These are phyloP conservation scores for Chromis chromis DNA, from an alignment of 2,797 vertebrate genomes.

Conservation along the genomic window DNA sequence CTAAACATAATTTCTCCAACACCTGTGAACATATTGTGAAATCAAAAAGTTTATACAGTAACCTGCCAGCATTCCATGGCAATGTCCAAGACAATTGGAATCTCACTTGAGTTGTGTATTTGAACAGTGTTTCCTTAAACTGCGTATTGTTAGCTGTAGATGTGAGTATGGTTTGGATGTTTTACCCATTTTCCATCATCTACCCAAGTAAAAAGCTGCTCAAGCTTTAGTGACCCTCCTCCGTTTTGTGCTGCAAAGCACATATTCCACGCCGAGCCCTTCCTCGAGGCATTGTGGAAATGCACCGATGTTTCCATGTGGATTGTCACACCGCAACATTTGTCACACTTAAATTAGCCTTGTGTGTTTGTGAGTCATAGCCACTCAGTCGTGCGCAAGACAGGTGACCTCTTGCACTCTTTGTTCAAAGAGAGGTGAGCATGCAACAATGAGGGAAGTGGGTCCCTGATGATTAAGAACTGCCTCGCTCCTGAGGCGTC, in stretches of 20 bases:
- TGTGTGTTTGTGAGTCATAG: conserved; percentile 42
- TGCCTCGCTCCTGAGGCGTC: conserved; percentile 73
- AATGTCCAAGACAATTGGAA: too few species aligned
- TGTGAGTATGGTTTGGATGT: background rate
- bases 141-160: background rate
- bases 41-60: too few species aligned
- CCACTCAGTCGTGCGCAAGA: conserved; percentile 27
- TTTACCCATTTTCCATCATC: background rate
- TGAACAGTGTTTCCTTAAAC: background rate
- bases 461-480: conserved; percentile 84
- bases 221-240: background rate
- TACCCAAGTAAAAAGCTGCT: background rate
- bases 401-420: conserved; percentile 39
- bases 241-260: conserved; percentile 1
- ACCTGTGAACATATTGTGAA: too few species aligned
- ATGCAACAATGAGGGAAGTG: conserved; percentile 68
- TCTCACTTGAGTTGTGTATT: background rate
- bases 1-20: too few species aligned
- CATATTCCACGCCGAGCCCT: background rate
- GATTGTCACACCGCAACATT: conserved; percentile 29
- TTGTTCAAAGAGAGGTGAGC: conserved; percentile 17
- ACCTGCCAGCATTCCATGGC: too few species aligned
- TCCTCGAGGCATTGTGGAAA: background rate
- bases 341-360: conserved; percentile 52
- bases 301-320: conserved; percentile 4